Conservation (phyloP, 1,140 invertebrate genomes). For the Diachasma alloeum region DNA sequence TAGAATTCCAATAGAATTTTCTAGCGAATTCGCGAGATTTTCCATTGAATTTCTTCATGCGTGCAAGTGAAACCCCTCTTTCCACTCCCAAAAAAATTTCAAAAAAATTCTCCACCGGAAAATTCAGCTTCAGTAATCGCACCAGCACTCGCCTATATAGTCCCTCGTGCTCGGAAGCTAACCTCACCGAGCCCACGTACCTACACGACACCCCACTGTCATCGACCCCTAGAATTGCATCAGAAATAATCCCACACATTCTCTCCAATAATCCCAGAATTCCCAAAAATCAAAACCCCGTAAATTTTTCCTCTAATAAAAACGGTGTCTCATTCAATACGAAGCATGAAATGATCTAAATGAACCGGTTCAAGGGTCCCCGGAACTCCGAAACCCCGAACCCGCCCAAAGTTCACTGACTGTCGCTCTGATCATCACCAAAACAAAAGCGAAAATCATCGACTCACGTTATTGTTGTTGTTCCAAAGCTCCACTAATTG, state of each 20-base stretch:
- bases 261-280: neutral
- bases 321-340: neutral
- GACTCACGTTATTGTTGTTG: neutral
- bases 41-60: too few relatives aligned
- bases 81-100: too few relatives aligned
- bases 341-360: neutral
- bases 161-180: neutral
- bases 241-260: neutral
- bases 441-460: neutral
- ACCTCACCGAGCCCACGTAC: neutral
- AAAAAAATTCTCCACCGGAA: too few relatives aligned
- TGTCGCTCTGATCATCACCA: neutral
- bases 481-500: neutral
- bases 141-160: neutral
- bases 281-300: neutral
- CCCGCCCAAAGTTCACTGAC: neutral
- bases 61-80: too few relatives aligned
- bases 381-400: neutral
- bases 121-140: too few relatives aligned
- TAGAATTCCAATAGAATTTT: too few relatives aligned
- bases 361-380: neutral
- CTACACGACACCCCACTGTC: neutral
- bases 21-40: too few relatives aligned
- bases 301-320: neutral
- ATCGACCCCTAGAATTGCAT: neutral